phyloP scores from a whole-genome alignment of 2,888 invertebrate genomes.

The Caenorhabditis macrosperma region DNA sequence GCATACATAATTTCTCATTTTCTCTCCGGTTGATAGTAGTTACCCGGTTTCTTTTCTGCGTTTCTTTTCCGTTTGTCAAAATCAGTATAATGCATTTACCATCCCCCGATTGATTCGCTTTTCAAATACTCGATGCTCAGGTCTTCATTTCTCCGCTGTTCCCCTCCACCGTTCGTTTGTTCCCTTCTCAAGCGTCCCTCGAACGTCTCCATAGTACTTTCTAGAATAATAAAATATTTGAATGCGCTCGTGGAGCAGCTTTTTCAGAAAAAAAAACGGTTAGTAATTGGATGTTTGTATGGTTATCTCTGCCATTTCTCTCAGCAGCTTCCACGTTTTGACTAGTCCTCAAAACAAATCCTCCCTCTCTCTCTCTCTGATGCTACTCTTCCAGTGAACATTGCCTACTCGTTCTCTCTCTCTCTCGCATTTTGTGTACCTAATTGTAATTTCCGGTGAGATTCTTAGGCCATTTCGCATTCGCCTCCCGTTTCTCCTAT shows the following conservation, averaged over 20 bases:
- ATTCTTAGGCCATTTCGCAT: constrained; percentile 33
- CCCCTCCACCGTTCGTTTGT: not conserved
- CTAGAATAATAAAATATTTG: constrained; percentile 54
- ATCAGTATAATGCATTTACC: constrained; percentile 53
- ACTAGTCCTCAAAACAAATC: constrained; percentile 42
- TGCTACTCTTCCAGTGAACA: not conserved
- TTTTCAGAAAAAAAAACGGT: constrained; percentile 46
- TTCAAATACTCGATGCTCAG: constrained; percentile 58
- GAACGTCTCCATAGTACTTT: constrained; percentile 42
- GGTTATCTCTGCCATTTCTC: constrained; percentile 37
- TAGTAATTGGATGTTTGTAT: constrained; percentile 44
- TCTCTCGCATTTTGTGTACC: constrained; percentile 35
- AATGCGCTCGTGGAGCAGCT: constrained; percentile 38
- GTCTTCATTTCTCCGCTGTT: constrained; percentile 11
- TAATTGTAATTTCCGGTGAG: constrained; percentile 44
- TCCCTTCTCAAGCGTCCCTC: not conserved
- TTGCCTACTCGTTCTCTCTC: not conserved
- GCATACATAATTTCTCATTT: constrained; percentile 41
- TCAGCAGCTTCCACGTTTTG: constrained; percentile 35
- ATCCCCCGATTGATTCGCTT: constrained; percentile 49
- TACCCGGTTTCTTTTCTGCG: constrained; percentile 21
- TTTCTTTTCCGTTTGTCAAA: not conserved
- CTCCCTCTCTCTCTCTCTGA: not conserved
- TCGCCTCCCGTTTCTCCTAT: not conserved
- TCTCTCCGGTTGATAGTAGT: constrained; percentile 31